phyloP scores from a whole-genome alignment of 2,888 invertebrate genomes.

The Mesorhabditis belari region DNA sequence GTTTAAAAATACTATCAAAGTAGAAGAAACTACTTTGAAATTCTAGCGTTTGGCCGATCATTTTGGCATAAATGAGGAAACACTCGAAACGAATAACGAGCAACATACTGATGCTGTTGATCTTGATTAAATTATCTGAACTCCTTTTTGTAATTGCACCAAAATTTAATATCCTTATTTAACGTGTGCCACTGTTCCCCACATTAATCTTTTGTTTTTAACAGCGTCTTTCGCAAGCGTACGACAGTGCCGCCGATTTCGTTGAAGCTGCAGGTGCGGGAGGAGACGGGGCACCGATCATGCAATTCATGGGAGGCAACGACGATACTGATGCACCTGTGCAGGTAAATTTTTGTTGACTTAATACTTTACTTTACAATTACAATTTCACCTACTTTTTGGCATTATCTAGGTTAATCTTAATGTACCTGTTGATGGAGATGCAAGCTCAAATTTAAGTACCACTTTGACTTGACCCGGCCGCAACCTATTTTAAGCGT shows the following conservation, averaged over 20 bases:
- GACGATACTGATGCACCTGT: too few species aligned
- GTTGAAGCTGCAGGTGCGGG: background rate
- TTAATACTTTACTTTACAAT: too few species aligned
- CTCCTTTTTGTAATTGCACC: background rate
- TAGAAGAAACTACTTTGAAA: background rate
- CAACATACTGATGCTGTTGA: background rate
- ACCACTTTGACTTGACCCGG: too few species aligned
- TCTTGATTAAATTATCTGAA: background rate
- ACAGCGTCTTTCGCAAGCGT: conserved; percentile 16
- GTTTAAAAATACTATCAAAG: background rate
- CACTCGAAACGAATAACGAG: background rate
- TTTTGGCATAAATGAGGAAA: background rate
- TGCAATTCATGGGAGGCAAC: too few species aligned
- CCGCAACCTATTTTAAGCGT: too few species aligned
- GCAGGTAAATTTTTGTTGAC: too few species aligned
- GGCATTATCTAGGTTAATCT: too few species aligned
- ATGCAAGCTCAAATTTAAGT: too few species aligned
- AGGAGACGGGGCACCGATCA: background rate
- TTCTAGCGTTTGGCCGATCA: background rate
- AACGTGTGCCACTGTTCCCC: background rate
- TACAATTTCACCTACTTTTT: too few species aligned
- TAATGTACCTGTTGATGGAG: too few species aligned
- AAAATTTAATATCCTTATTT: background rate
- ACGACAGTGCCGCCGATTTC: background rate
- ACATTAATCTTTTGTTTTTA: conserved; percentile 1